A percentile compares a stretch with the other conserved stretches of the same genome.
Evolutionary conservation across 92 coral and sea anemone species (phyloP).

Genomic region (Blastomussa wellsi): DNA sequence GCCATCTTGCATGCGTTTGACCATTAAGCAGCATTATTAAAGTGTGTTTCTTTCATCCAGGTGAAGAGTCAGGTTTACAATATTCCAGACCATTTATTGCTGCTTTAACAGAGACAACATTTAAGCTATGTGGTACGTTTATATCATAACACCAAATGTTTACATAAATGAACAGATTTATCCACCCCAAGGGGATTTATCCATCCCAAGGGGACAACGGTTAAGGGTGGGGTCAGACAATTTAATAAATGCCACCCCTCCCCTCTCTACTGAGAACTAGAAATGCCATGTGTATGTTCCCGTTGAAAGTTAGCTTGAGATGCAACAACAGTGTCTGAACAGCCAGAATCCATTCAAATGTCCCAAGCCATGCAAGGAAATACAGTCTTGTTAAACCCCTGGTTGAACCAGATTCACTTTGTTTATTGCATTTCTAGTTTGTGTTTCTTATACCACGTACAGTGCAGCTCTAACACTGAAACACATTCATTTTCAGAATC

Average conservation of each 20-base stretch:
- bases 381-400: neutral
- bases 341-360: neutral
- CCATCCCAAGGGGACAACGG: too few species aligned
- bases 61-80: conserved; percentile 75
- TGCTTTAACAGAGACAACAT: conserved; percentile 88
- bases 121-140: conserved; percentile 80
- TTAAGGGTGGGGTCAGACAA: too few species aligned
- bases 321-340: too few species aligned
- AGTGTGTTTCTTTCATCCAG: conserved; percentile 34
- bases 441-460: neutral
- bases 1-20: neutral
- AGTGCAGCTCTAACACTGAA: neutral
- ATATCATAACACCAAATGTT: neutral
- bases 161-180: neutral
- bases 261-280: too few species aligned
- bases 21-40: too few species aligned
- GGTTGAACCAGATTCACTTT: neutral
- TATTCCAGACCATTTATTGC: conserved; percentile 93
- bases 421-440: neutral
- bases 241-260: too few species aligned
- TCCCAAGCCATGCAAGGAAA: neutral
- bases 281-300: neutral
- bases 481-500: conserved; percentile 55
- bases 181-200: too few species aligned
- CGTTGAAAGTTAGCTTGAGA: neutral